A percentile compares a stretch with the other conserved stretches of the same genome.
Evolutionary conservation across 2,797 vertebrate species (phyloP).

Genomic region (Cetoscarus ocellatus): DNA sequence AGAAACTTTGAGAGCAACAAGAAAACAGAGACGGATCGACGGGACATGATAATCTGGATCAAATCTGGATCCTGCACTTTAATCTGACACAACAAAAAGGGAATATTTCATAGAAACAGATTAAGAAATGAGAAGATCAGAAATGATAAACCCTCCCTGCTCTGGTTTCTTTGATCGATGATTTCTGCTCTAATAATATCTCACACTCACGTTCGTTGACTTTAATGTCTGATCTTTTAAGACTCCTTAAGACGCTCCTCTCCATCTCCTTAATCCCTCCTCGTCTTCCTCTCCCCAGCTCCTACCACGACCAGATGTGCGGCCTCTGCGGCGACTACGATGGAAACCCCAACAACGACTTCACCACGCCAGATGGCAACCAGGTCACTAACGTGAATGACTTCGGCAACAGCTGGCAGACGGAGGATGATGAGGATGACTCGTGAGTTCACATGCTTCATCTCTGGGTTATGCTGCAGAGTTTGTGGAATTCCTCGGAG

Average conservation of each 20-base stretch:
- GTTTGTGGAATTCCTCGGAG: not conserved
- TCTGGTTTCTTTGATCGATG: not conserved
- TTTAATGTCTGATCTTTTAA: constrained; percentile 18
- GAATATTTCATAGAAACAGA: not conserved
- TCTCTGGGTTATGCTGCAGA: not conserved
- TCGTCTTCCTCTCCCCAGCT: constrained; percentile 53
- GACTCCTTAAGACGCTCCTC: constrained; percentile 17
- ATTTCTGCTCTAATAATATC: not conserved
- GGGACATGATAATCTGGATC: constrained; percentile 1
- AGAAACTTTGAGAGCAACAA: not conserved
- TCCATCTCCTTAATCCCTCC: constrained; percentile 27
- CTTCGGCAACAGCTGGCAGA: constrained; percentile 88
- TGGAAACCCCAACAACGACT: constrained; percentile 80
- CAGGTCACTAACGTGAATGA: constrained; percentile 65
- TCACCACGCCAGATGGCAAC: constrained; percentile 80
- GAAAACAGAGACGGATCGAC: not conserved
- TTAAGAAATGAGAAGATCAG: not conserved
- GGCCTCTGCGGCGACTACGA: constrained; percentile 89
- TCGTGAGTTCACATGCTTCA: constrained; percentile 69
- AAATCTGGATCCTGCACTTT: not conserved
- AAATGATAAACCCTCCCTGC: constrained; percentile 17
- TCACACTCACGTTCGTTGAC: not conserved
- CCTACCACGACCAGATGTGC: constrained; percentile 84
- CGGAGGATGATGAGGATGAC: constrained; percentile 77
- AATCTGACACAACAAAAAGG: not conserved